phyloP scores from a whole-genome alignment of 1,140 invertebrate genomes.

The Drosophila varians region DNA sequence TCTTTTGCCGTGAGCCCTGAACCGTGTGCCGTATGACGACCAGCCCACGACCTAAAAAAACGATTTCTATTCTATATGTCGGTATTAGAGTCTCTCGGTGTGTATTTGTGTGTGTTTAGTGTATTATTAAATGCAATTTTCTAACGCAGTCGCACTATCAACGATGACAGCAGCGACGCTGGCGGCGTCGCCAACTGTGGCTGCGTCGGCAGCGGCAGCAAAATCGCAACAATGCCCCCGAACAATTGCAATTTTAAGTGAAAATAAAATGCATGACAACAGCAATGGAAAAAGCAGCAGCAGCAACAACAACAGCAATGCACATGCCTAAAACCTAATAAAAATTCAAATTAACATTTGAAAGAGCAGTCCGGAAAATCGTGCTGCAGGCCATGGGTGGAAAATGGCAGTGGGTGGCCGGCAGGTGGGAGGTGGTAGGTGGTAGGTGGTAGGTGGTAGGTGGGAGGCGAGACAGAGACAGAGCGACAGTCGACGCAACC shows the following conservation, averaged over 20 bases:
- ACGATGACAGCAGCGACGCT: conserved; percentile 58
- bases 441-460: too few relatives aligned
- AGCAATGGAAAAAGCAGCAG: conserved; percentile 26
- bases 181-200: conserved; percentile 8
- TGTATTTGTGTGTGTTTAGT: conserved; percentile 44
- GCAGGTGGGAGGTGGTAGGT: too few relatives aligned
- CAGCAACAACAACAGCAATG: conserved; percentile 60
- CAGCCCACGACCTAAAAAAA: conserved; percentile 69
- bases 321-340: conserved; percentile 82
- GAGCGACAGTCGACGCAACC: conserved; percentile 32
- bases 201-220: conserved; percentile 28
- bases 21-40: conserved; percentile 28
- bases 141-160: conserved; percentile 83
- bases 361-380: conserved; percentile 60
- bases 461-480: conserved; percentile 43
- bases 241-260: conserved; percentile 81
- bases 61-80: conserved; percentile 35
- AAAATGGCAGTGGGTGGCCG: conserved; percentile 3
- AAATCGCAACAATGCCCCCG: conserved; percentile 19
- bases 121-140: conserved; percentile 80
- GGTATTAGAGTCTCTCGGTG: conserved; percentile 1
- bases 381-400: conserved; percentile 16
- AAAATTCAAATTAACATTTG: conserved; percentile 83
- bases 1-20: conserved; percentile 19
- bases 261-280: conserved; percentile 76